Base-by-base conservation (phyloP, 2,797 vertebrate genomes). In the Euphonia xanthogaster region DNA sequence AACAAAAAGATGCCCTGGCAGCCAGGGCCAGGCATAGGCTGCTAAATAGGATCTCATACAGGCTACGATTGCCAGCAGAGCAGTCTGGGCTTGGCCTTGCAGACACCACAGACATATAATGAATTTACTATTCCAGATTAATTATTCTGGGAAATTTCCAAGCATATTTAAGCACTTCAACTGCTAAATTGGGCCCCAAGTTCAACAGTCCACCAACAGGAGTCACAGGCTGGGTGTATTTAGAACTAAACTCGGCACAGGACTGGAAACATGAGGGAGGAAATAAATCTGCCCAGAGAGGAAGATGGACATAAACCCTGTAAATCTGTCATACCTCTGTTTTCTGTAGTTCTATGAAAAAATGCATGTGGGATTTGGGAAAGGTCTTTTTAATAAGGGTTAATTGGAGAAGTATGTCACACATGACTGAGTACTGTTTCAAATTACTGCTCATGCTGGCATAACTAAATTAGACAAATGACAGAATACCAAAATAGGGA, bases 361-460 rank as follows among this genome's bases (percentile, higher is more conserved):
- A 53, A 76, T 39, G n/a, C 78, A 90, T 33, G n/a, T 51, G 58
- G 73, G 86, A 94, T 88, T 84, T 85, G 50, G 67, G 74, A 84
- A 90, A 94, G 88, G 83, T 91, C 89, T 96, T 96, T 94, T 97
- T 96, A 96, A 92, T 92, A 88, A 96, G 91, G 88, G 87, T 95
- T 97, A 95, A 96, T 94, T 86, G 80, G 68, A 93, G 84, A 90
- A 91, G 58, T 92, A 91, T 90, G 91, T 92, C 86, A 94, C 91
- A 95, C 86, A 90, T 94, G 83, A 80, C 90, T 93, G 87, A 88
- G 61, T 75, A 93, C 67, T 9, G 28, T 92, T 97, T 96, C 92
- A 77, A 94, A 88, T 91, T 95, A 94, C 88, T 57, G 68, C 73
- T 93, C 84, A 70, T n/a, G 10, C 71, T 84, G 79, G 57, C 83